A percentile compares a stretch with the other conserved stretches of the same genome.
Evolutionary conservation across 1,140 invertebrate genomes (phyloP).

Genomic region (Calliphora vicina): DNA sequence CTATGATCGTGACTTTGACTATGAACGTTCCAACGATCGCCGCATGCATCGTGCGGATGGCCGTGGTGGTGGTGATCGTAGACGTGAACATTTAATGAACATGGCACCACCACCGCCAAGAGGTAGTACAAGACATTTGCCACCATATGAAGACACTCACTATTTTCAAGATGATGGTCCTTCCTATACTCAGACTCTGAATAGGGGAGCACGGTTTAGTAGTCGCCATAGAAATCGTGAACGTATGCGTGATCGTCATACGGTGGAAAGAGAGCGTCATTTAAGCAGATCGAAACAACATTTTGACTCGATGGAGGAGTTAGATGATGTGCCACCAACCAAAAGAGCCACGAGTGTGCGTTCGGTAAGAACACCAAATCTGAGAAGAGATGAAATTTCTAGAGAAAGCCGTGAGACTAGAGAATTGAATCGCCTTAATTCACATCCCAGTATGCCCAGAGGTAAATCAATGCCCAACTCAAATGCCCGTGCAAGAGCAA

Average conservation of each 20-base stretch:
- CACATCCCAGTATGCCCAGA: conserved; percentile 39
- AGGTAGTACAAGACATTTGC: not conserved
- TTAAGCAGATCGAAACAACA: conserved; percentile 46
- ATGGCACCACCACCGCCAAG: not conserved
- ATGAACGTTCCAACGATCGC: conserved; percentile 22
- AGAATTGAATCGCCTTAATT: conserved; percentile 54
- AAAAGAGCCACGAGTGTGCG: conserved; percentile 54
- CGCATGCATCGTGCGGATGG: conserved; percentile 37
- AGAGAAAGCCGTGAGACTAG: conserved; percentile 48
- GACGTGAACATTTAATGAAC: conserved; percentile 37
- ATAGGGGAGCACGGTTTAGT: conserved; percentile 67
- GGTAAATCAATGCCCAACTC: conserved; percentile 43
- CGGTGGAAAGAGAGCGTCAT: conserved; percentile 58
- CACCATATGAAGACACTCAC: conserved; percentile 50
- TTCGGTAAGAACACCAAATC: conserved; percentile 51
- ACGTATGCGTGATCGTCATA: conserved; percentile 57
- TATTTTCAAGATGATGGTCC: conserved; percentile 49
- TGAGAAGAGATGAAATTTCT: conserved; percentile 38
- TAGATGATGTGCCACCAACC: conserved; percentile 37
- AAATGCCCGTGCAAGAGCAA: conserved; percentile 43
- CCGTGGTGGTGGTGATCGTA: conserved; percentile 42
- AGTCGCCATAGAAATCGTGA: conserved; percentile 54
- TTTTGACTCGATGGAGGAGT: conserved; percentile 49
- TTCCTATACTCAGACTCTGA: conserved; percentile 47
- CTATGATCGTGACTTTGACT: conserved; percentile 47